Conservation (phyloP, 2,888 invertebrate genomes). For the Elaeidobius kamerunicus region DNA sequence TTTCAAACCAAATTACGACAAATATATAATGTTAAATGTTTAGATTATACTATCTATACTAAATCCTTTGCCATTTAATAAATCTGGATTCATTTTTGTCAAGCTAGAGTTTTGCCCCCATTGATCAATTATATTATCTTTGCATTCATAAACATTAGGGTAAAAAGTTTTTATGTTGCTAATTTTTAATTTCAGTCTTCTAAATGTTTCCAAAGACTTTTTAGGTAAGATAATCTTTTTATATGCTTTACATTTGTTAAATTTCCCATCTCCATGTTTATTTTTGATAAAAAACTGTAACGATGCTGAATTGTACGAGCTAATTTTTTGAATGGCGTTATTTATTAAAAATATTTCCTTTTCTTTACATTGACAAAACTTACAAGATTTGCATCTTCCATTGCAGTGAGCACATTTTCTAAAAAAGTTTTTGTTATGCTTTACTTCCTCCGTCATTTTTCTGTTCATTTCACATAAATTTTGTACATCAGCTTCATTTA, state of each 20-base stretch:
- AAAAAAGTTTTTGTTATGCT: slow-evolving; percentile 16
- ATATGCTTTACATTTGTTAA: no score
- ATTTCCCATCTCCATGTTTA: not conserved
- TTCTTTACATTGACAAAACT: slow-evolving; percentile 22
- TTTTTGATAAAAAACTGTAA: not conserved
- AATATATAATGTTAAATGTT: not conserved
- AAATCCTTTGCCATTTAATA: slow-evolving; percentile 16
- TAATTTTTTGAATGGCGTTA: slow-evolving; percentile 24
- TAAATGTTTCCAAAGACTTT: slow-evolving; percentile 26
- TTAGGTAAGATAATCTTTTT: slow-evolving; percentile 16
- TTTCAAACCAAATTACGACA: no score
- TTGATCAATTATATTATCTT: slow-evolving; percentile 20
- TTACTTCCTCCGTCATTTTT: slow-evolving; percentile 18
- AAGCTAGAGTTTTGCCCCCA: slow-evolving; percentile 18
- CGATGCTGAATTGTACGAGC: slow-evolving; percentile 5
- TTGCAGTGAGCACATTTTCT: slow-evolving; percentile 19
- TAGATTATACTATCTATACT: slow-evolving; percentile 9
- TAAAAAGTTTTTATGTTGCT: slow-evolving; percentile 34
- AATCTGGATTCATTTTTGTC: slow-evolving; percentile 17
- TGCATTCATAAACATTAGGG: slow-evolving; percentile 32
- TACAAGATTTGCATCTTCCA: slow-evolving; percentile 19
- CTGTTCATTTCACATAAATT: slow-evolving; percentile 16
- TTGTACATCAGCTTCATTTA: slow-evolving; percentile 15
- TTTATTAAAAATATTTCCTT: slow-evolving; percentile 22
- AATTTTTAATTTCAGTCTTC: slow-evolving; percentile 31